Evolutionary conservation across 2,888 invertebrate species (phyloP), one percentile per base, ranked within the genome.

Genomic region (Priocnemis perturbator): DNA sequence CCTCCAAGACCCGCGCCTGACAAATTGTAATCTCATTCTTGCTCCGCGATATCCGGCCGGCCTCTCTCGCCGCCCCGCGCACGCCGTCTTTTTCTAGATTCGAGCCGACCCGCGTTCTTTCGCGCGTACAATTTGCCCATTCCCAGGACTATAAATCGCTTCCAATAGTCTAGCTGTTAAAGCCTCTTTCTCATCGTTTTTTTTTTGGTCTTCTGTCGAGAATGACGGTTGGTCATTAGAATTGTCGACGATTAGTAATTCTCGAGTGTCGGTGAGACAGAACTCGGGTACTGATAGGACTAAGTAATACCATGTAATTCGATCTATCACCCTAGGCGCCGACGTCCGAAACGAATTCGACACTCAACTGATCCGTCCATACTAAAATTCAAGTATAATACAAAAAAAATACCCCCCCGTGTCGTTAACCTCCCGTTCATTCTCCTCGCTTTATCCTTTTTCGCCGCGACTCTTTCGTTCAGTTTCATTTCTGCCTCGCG

Each of bases 21-120:
- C 85, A 85, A 85, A 85, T 85, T 85, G 85, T 85, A 84, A 83
- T 84, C 85, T 84, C 85, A 85, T 85, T 85, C 85, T 85, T 76
- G 83, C 75, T 76, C 77, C 71, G 73, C 69, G 56, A 78, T 76
- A 64, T 65, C 67, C 52, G n/a, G 21, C 19, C 44, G 14, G 57
- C 11, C 52, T 48, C 37, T 63, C 30, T 9, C 3, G 15, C 47
- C 30, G n/a, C 15, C 2, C 19, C 7, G 58, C n/a, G 17, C 2
- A n/a, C 37, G 17, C 44, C 23, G 11, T 15, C 23, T 23, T 50
- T 50, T 17, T 50, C 50, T 17, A 7, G 19, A 17, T 47, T 47
- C 47, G 7, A 17, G 50, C 1, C 5, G 20, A n/a, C 11, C 50
- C 37, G 37, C 37, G 37, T 37, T 50, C 20, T 50, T 50, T 37